A percentile compares a stretch with the other conserved stretches of the same genome.
These are phyloP conservation scores for Zoanthus gigantus DNA, from an alignment of 92 coral and sea anemone genomes.

Conservation along the genomic window DNA sequence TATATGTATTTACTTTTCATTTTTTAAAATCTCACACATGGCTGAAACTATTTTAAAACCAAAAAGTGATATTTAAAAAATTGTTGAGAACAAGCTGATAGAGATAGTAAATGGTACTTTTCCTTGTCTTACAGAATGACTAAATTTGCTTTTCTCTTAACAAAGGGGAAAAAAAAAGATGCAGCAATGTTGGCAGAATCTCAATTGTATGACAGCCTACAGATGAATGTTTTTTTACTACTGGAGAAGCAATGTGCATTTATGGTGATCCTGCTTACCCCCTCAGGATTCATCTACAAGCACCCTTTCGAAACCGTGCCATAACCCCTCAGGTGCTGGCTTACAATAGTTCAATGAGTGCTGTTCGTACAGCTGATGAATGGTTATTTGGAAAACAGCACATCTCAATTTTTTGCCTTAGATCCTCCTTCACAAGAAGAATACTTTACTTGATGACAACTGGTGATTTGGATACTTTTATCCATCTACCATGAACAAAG, in stretches of 20 bases:
- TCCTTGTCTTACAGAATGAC: slow-evolving; percentile 1
- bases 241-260: slow-evolving; percentile 1
- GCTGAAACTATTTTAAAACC: neutral
- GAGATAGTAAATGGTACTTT: neutral
- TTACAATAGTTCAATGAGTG: slow-evolving; percentile 14
- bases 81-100: slow-evolving; percentile 10
- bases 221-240: slow-evolving; percentile 18
- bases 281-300: neutral
- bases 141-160: slow-evolving; percentile 5
- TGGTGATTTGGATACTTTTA: slow-evolving; percentile 9
- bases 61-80: slow-evolving; percentile 4
- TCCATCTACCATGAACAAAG: slow-evolving; percentile 8
- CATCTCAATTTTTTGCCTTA: slow-evolving; percentile 19
- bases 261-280: too few relatives aligned
- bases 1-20: neutral
- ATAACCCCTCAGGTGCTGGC: slow-evolving; percentile 4
- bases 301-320: too few relatives aligned
- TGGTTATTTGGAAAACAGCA: slow-evolving; percentile 6
- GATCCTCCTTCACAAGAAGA: slow-evolving; percentile 19
- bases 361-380: slow-evolving; percentile 10
- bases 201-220: slow-evolving; percentile 19
- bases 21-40: neutral
- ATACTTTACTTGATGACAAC: slow-evolving; percentile 4
- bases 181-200: slow-evolving; percentile 24
- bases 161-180: slow-evolving; percentile 7